These are phyloP conservation scores for Trachops cirrhosus DNA, from an alignment of 2,797 vertebrate species.

Conservation along the genomic window DNA sequence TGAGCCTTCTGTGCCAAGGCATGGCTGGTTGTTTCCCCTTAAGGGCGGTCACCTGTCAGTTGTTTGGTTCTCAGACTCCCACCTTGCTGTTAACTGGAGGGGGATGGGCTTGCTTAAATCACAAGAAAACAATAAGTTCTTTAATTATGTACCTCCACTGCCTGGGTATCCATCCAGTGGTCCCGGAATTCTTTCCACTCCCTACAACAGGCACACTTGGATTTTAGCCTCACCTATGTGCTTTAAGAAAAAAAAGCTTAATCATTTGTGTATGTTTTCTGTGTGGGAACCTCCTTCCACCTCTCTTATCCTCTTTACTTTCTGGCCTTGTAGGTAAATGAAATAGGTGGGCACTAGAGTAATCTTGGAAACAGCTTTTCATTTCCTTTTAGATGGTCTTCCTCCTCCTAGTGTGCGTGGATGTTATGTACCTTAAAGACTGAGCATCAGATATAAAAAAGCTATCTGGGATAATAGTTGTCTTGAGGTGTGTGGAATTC, in stretches of 20 bases:
- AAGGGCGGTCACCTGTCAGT: not conserved
- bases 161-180: not conserved
- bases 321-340: constrained; percentile 19
- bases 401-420: not conserved
- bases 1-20: not conserved
- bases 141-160: not conserved
- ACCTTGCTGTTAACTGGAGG: not conserved
- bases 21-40: not conserved
- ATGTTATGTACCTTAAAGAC: not conserved
- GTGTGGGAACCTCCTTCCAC: not conserved
- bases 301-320: not conserved
- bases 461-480: not conserved
- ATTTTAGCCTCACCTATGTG: not conserved
- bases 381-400: not conserved
- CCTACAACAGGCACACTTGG: not conserved
- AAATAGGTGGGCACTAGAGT: not conserved
- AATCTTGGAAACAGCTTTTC: not conserved
- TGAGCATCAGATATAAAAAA: not conserved
- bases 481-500: not conserved
- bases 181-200: not conserved
- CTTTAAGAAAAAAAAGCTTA: not conserved
- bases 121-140: not conserved
- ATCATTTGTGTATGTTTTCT: not conserved
- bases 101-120: not conserved
- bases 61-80: not conserved